Percentiles rank a stretch among this genome's conserved stretches.
Conservation (phyloP, 2,113 vertebrate species). For the Xiphophorus maculatus region DNA sequence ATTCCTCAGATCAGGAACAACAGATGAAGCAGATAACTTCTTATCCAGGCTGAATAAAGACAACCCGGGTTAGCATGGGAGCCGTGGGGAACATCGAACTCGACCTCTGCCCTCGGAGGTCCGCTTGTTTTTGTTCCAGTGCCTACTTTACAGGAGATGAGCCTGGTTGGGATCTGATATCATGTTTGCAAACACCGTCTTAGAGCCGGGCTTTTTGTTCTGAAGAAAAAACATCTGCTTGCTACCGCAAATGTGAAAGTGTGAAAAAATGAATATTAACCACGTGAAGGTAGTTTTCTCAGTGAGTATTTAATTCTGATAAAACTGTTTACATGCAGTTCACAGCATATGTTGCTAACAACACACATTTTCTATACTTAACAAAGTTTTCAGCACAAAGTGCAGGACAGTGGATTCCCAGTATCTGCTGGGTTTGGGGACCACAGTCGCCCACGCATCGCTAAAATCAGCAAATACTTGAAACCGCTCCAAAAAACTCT, state of each 20-base stretch:
- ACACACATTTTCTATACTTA: too few relatives aligned
- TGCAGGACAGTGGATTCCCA: too few relatives aligned
- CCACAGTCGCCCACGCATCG: too few relatives aligned
- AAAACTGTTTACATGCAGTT: too few relatives aligned
- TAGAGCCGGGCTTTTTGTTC: not conserved
- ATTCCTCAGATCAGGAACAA: slow-evolving; percentile 62
- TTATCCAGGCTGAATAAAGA: slow-evolving; percentile 64
- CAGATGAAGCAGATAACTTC: slow-evolving; percentile 64
- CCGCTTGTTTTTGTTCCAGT: slow-evolving; percentile 37
- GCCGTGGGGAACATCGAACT: slow-evolving; percentile 13
- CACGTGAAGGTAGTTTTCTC: too few relatives aligned
- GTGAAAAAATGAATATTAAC: not conserved
- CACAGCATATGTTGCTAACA: too few relatives aligned
- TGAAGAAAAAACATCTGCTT: not conserved
- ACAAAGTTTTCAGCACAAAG: too few relatives aligned
- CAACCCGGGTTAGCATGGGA: slow-evolving; percentile 59
- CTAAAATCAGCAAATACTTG: too few relatives aligned
- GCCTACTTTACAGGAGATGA: slow-evolving; percentile 8
- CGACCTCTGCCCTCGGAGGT: not conserved
- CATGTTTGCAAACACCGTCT: not conserved
- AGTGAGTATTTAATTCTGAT: too few relatives aligned
- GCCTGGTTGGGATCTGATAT: slow-evolving; percentile 4
- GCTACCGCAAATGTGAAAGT: not conserved
- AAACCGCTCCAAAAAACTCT: too few relatives aligned
- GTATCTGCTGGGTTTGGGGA: too few relatives aligned